These are phyloP conservation scores for Epizoanthus rinbou DNA, from an alignment of 92 coral and sea anemone species.

Conservation along the genomic window DNA sequence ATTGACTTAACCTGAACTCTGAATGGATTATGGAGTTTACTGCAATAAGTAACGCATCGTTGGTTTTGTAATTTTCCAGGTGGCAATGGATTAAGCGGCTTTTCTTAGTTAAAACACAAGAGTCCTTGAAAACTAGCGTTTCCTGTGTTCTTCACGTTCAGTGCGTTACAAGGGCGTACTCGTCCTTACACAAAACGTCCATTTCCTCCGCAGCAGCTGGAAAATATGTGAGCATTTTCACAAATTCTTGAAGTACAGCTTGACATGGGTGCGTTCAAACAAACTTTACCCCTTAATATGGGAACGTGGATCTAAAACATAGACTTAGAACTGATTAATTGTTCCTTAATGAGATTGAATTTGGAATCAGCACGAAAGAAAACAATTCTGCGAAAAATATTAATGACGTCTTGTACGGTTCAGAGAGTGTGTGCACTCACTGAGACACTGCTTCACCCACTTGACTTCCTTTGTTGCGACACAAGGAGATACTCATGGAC, in stretches of 20 bases:
- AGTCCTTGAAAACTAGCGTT: slow-evolving; percentile 17
- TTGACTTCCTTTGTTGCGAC: slow-evolving; percentile 8
- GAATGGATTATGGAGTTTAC: too few relatives aligned
- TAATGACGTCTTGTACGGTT: not conserved
- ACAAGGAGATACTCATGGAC: slow-evolving; percentile 4
- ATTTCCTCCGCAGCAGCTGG: slow-evolving; percentile 23
- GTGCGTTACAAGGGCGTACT: slow-evolving; percentile 24
- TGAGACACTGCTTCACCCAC: slow-evolving; percentile 15
- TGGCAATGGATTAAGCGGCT: slow-evolving; percentile 10
- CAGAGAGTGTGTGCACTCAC: not conserved
- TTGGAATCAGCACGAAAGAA: slow-evolving; percentile 4
- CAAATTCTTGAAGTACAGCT: not conserved
- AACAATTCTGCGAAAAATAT: slow-evolving; percentile 1
- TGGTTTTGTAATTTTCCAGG: not conserved
- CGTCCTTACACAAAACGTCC: not conserved
- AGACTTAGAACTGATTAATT: not conserved
- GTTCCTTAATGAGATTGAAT: not conserved
- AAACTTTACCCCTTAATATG: not conserved
- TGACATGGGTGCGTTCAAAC: not conserved
- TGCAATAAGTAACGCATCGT: not conserved
- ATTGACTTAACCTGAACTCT: too few relatives aligned
- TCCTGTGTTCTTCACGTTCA: slow-evolving; percentile 42
- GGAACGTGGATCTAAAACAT: not conserved
- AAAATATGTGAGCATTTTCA: not conserved
- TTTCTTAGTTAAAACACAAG: not conserved